Percentiles rank a stretch among this genome's conserved stretches.
These are phyloP conservation scores for Microtus montanus DNA, from an alignment of 2,113 vertebrate genomes.

Conservation along the genomic window DNA sequence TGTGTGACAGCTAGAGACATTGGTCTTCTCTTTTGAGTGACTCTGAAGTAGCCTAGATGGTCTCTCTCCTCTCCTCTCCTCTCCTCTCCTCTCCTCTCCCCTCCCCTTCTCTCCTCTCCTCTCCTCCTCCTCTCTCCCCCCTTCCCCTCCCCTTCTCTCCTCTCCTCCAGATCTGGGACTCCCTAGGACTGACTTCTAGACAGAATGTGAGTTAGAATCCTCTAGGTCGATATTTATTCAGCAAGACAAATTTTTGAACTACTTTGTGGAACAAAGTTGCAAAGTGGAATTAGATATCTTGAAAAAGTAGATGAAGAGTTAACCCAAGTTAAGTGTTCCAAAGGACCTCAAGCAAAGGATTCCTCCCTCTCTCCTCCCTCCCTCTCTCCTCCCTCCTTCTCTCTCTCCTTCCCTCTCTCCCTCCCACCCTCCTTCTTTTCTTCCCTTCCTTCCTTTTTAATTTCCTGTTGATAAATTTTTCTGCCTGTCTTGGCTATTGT, in stretches of 20 bases:
- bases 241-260: not conserved
- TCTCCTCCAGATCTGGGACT: not conserved
- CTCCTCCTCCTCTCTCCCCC: too few relatives aligned
- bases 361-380: too few relatives aligned
- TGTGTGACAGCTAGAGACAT: not conserved
- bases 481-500: not conserved
- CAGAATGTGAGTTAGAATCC: not conserved
- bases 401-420: too few relatives aligned
- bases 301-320: not conserved
- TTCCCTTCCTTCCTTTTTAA: too few relatives aligned
- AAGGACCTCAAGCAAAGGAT: not conserved
- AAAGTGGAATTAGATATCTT: not conserved
- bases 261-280: not conserved
- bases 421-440: too few relatives aligned
- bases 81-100: not conserved
- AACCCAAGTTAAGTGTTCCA: not conserved
- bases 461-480: slow-evolving; percentile 31
- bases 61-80: not conserved
- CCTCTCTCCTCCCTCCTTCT: fast-evolving
- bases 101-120: not conserved
- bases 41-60: not conserved
- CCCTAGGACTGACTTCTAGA: not conserved
- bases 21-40: not conserved
- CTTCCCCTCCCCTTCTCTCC: too few relatives aligned
- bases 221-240: not conserved